Conservation (phyloP, 2,797 vertebrate species). For the Thaleichthys pacificus region DNA sequence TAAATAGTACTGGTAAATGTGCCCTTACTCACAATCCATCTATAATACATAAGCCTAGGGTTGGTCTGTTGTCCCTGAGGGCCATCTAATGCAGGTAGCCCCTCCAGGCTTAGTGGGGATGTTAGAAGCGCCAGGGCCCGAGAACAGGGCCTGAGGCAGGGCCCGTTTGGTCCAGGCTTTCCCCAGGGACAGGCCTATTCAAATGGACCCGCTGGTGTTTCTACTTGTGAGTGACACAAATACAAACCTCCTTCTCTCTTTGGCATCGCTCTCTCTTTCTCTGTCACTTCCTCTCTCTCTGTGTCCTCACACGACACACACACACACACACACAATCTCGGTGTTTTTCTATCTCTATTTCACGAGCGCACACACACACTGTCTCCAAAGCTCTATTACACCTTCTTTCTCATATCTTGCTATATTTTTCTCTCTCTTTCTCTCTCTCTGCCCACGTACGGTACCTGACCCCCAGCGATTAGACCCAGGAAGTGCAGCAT, state of each 20-base stretch:
- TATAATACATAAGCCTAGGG: slow-evolving; percentile 45
- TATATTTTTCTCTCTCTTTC: slow-evolving; percentile 25
- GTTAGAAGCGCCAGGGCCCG: slow-evolving; percentile 20
- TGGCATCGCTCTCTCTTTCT: slow-evolving; percentile 11
- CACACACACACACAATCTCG: background rate
- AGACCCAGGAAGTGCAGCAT: slow-evolving; percentile 43
- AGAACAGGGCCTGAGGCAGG: slow-evolving; percentile 39
- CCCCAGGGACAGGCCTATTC: slow-evolving; percentile 35
- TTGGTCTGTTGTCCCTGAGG: slow-evolving; percentile 48
- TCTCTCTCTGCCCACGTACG: slow-evolving; percentile 56
- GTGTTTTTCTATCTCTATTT: background rate
- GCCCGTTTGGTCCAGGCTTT: slow-evolving; percentile 29
- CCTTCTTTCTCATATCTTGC: slow-evolving; percentile 15
- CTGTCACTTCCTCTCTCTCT: slow-evolving; percentile 26
- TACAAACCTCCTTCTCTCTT: slow-evolving; percentile 22
- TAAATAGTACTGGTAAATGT: slow-evolving; percentile 13
- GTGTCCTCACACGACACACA: background rate
- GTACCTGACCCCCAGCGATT: slow-evolving; percentile 57
- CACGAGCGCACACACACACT: background rate
- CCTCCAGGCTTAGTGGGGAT: slow-evolving; percentile 23
- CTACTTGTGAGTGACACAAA: slow-evolving; percentile 32
- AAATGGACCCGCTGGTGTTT: slow-evolving; percentile 28
- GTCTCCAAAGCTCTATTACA: background rate
- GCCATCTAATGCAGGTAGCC: slow-evolving; percentile 45
- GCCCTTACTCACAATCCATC: slow-evolving; percentile 18